phyloP scores from a whole-genome alignment of 2,113 vertebrate genomes.

The Bagarius yarrelli region DNA sequence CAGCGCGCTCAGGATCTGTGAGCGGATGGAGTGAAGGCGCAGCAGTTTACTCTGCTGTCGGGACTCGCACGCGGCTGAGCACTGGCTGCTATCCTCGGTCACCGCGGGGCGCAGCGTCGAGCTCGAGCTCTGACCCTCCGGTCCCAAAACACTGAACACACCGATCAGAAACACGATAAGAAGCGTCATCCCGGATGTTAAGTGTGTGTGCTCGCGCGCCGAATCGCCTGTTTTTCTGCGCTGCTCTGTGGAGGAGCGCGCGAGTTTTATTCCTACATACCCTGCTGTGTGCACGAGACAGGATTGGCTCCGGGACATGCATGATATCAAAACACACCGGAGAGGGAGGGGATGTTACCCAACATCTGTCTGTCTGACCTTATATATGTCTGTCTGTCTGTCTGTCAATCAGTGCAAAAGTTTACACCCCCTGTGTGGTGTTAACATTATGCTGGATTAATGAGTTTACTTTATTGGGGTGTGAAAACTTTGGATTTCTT shows the following conservation, averaged over 20 bases:
- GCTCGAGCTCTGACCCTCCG: conserved; percentile 74
- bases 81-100: conserved; percentile 79
- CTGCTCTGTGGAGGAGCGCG: not conserved
- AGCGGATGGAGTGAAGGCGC: conserved; percentile 93
- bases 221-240: not conserved
- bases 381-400: no score
- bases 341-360: not conserved
- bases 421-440: no score
- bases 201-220: not conserved
- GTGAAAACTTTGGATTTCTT: no score
- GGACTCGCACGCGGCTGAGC: conserved; percentile 89
- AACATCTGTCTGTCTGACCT: not conserved
- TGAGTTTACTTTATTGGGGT: no score
- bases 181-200: conserved; percentile 69
- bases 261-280: conserved; percentile 79
- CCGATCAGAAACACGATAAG: conserved; percentile 72
- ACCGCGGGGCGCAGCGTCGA: conserved; percentile 68
- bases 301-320: not conserved
- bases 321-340: not conserved
- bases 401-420: no score
- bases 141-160: conserved; percentile 73
- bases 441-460: no score
- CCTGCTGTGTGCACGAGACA: conserved; percentile 59
- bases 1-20: conserved; percentile 96
- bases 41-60: conserved; percentile 91